Percentiles rank a stretch among this genome's conserved stretches.
phyloP scores from a whole-genome alignment of 2,888 invertebrate genomes.

The Pristionchus entomophagus region DNA sequence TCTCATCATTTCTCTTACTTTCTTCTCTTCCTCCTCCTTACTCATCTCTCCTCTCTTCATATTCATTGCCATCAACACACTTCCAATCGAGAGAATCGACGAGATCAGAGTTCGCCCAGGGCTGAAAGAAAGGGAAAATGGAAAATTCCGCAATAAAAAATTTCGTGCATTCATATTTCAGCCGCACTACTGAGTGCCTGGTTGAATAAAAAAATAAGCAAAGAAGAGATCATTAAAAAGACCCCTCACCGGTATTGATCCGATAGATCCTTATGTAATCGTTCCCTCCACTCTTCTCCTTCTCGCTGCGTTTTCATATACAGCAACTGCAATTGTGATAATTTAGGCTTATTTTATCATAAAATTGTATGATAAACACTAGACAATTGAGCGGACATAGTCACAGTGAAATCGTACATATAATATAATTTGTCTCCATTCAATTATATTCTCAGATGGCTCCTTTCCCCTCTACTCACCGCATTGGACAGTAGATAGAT shows the following conservation, averaged over 20 bases:
- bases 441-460: neutral
- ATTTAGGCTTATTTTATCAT: too few species aligned
- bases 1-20: neutral
- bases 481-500: slow-evolving; percentile 64
- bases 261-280: neutral
- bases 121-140: neutral
- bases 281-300: neutral
- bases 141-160: neutral
- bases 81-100: neutral
- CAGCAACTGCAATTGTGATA: neutral
- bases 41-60: slow-evolving; percentile 14
- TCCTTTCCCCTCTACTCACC: too few species aligned
- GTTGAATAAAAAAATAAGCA: neutral
- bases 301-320: slow-evolving; percentile 25
- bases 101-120: neutral
- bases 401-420: neutral
- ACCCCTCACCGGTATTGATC: neutral
- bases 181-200: too few species aligned
- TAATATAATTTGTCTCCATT: neutral
- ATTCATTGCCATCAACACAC: neutral
- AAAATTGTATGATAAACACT: too few species aligned
- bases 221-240: too few species aligned
- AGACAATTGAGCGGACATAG: neutral
- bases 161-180: too few species aligned
- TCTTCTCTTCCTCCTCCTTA: neutral